phyloP scores from a whole-genome alignment of 2,113 vertebrate genomes.

The Protomyctophum bolini region DNA sequence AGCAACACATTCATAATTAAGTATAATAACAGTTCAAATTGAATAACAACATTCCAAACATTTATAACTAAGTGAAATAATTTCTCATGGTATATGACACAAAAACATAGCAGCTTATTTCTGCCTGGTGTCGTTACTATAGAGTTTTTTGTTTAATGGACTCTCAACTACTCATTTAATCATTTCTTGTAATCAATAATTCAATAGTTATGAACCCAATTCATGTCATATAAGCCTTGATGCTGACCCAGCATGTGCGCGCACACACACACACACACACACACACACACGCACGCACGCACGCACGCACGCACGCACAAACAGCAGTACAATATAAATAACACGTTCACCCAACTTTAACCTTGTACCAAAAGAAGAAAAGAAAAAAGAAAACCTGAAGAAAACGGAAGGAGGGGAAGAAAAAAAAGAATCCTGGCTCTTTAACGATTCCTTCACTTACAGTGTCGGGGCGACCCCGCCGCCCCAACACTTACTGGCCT shows the following conservation, averaged over 20 bases:
- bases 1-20: too few species aligned
- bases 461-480: slow-evolving; percentile 73
- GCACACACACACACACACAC: not conserved
- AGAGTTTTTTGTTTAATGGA: not conserved
- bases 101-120: not conserved
- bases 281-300: not conserved
- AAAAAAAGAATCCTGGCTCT: slow-evolving; percentile 77
- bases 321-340: slow-evolving; percentile 4
- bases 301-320: not conserved
- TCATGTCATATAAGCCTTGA: slow-evolving; percentile 2
- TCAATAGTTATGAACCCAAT: slow-evolving; percentile 13
- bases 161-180: not conserved
- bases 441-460: slow-evolving; percentile 89
- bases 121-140: not conserved
- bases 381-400: too few species aligned
- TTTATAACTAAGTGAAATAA: not conserved
- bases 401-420: slow-evolving; percentile 56
- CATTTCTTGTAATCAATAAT: not conserved
- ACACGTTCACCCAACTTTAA: slow-evolving; percentile 69
- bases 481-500: slow-evolving; percentile 87
- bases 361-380: slow-evolving; percentile 62
- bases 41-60: not conserved
- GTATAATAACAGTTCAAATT: too few species aligned
- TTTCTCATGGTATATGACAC: too few species aligned
- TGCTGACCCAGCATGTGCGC: not conserved